A percentile compares a stretch with the other conserved stretches of the same genome.
Conservation (phyloP, 1,140 invertebrate genomes). For the Harlomillsia oculata region DNA sequence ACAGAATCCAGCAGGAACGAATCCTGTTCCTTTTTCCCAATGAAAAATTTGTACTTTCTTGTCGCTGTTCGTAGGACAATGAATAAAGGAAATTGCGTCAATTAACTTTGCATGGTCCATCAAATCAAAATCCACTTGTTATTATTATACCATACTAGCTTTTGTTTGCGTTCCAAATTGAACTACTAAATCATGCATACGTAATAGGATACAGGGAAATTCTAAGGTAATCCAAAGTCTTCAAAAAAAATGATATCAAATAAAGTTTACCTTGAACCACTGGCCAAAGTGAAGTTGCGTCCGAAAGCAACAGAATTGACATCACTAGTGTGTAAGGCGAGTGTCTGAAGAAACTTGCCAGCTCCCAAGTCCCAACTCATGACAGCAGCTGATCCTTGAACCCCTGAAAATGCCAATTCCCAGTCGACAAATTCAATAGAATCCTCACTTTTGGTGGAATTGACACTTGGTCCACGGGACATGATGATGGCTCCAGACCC, state of each 20-base stretch:
- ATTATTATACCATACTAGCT: no score
- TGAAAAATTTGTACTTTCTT: slow-evolving; percentile 54
- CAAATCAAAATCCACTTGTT: no score
- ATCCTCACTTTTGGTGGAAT: no score
- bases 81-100: no score
- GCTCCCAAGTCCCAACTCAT: slow-evolving; percentile 26
- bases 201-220: no score
- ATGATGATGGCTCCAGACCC: no score
- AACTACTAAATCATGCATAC: no score
- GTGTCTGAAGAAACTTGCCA: slow-evolving; percentile 45
- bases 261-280: slow-evolving; percentile 51
- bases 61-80: no score
- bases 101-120: no score
- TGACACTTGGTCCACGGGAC: no score
- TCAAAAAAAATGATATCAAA: slow-evolving; percentile 4
- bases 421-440: slow-evolving; percentile 13
- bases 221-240: background rate
- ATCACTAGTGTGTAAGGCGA: slow-evolving; percentile 52
- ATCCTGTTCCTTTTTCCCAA: slow-evolving; percentile 50
- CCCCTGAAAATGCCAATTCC: slow-evolving; percentile 2
- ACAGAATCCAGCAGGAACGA: slow-evolving; percentile 48
- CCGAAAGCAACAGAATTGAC: slow-evolving; percentile 56
- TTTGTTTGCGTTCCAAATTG: no score
- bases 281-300: slow-evolving; percentile 49
- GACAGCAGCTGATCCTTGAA: background rate